Evolutionary conservation across 2,113 vertebrate species (phyloP).

Genomic region (Amia ocellicauda): DNA sequence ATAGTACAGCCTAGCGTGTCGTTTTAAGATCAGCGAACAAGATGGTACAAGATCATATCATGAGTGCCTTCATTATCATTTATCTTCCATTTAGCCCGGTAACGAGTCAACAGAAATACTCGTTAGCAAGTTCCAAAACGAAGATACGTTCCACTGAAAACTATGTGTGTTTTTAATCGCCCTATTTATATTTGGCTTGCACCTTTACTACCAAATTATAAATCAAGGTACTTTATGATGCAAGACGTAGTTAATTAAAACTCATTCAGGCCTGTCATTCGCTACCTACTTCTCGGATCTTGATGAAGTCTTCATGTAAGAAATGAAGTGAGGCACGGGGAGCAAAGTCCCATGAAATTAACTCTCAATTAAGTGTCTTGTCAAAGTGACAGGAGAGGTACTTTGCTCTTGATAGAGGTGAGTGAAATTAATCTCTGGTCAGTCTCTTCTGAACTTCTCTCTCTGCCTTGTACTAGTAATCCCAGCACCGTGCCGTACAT

Average conservation of each 20-base stretch:
- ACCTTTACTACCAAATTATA: neutral
- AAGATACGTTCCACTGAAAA: too few relatives aligned
- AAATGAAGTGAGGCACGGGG: neutral
- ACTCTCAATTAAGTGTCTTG: slow-evolving; percentile 22
- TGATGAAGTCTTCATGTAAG: slow-evolving; percentile 22
- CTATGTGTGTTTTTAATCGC: too few relatives aligned
- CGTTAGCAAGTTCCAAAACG: too few relatives aligned
- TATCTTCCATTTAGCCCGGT: too few relatives aligned
- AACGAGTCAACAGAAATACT: too few relatives aligned
- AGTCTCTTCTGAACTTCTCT: neutral
- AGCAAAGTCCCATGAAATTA: slow-evolving; percentile 27
- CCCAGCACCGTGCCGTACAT: neutral
- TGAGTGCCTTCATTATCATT: too few relatives aligned
- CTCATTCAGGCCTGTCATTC: slow-evolving; percentile 23
- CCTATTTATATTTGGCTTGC: neutral
- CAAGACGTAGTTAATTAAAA: slow-evolving; percentile 16
- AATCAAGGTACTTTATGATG: slow-evolving; percentile 3
- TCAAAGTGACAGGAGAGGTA: slow-evolving; percentile 5
- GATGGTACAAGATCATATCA: too few relatives aligned
- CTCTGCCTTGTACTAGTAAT: neutral
- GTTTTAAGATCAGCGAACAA: too few relatives aligned
- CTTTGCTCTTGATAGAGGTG: neutral
- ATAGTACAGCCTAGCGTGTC: too few relatives aligned
- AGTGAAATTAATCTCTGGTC: slow-evolving; percentile 15
- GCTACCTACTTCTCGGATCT: slow-evolving; percentile 3